phyloP scores from a whole-genome alignment of 2,888 invertebrate species.

The Neria commutata region DNA sequence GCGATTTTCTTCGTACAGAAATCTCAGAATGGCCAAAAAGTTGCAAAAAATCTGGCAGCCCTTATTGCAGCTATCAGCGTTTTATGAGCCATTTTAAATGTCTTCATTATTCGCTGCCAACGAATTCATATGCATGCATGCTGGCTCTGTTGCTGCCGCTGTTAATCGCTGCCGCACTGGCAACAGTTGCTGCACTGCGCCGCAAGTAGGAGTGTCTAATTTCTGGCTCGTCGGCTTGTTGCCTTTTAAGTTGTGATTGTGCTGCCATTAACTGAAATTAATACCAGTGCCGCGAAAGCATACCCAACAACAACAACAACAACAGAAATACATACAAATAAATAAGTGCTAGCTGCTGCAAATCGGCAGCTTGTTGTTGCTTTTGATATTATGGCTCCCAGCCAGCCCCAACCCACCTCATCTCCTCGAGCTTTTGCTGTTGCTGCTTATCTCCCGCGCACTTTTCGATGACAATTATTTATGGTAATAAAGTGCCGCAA shows the following conservation, averaged over 20 bases:
- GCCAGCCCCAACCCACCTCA: no score
- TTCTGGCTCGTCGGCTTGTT: constrained; percentile 36
- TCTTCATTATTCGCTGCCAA: not conserved
- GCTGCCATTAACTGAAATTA: constrained; percentile 47
- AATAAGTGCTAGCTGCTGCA: no score
- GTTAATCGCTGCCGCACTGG: constrained; percentile 42
- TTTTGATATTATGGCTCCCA: no score
- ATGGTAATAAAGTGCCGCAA: constrained; percentile 50
- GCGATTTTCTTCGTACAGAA: no score
- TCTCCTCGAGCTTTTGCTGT: no score
- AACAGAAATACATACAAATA: not conserved
- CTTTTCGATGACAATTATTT: constrained; percentile 47
- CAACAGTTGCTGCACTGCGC: not conserved
- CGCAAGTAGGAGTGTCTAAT: constrained; percentile 1
- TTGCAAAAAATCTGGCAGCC: no score
- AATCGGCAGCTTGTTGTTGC: no score
- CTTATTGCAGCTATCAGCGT: no score
- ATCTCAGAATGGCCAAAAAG: no score
- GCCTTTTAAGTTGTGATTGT: constrained; percentile 42
- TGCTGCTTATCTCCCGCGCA: not conserved
- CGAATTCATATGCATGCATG: not conserved
- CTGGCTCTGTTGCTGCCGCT: constrained; percentile 33
- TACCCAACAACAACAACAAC: not conserved
- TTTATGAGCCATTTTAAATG: not conserved
- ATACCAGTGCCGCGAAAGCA: constrained; percentile 32